Percentiles rank a stretch among this genome's conserved stretches.
These are phyloP conservation scores for Drosophila colorata DNA, from an alignment of 2,888 invertebrate species.

Conservation along the genomic window DNA sequence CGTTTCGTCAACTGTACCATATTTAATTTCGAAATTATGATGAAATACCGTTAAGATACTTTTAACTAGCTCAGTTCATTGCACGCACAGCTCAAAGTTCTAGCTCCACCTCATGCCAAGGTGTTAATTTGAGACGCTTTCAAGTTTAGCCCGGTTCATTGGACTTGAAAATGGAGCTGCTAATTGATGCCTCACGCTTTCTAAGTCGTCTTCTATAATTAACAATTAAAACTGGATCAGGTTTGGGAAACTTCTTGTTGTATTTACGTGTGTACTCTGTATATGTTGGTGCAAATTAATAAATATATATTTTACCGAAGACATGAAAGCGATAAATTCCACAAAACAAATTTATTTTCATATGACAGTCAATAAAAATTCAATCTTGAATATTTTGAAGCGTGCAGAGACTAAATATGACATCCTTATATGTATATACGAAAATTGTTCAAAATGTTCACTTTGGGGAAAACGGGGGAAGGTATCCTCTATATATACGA, in stretches of 20 bases:
- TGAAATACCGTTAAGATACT: constrained; percentile 47
- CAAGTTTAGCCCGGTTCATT: constrained; percentile 36
- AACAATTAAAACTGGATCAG: constrained; percentile 11
- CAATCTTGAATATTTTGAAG: no score
- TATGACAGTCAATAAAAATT: no score
- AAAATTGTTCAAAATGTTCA: no score
- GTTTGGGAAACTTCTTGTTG: neutral
- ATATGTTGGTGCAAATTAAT: no score
- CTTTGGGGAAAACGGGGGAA: no score
- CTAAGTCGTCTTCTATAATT: neutral
- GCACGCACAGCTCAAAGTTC: constrained; percentile 29
- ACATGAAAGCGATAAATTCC: no score
- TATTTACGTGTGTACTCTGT: no score
- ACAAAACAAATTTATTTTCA: no score
- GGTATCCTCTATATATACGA: no score
- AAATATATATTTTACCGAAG: no score
- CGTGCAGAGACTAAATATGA: no score
- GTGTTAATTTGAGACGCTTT: constrained; percentile 44
- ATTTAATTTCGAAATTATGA: constrained; percentile 33
- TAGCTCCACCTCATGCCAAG: constrained; percentile 27
- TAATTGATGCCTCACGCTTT: constrained; percentile 45
- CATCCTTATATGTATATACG: no score
- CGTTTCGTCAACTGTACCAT: constrained; percentile 60
- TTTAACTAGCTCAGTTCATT: constrained; percentile 60
- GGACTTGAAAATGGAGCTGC: constrained; percentile 49